Evolutionary conservation across 1,140 invertebrate species (phyloP).

Genomic region (Paraescarpia echinospica): DNA sequence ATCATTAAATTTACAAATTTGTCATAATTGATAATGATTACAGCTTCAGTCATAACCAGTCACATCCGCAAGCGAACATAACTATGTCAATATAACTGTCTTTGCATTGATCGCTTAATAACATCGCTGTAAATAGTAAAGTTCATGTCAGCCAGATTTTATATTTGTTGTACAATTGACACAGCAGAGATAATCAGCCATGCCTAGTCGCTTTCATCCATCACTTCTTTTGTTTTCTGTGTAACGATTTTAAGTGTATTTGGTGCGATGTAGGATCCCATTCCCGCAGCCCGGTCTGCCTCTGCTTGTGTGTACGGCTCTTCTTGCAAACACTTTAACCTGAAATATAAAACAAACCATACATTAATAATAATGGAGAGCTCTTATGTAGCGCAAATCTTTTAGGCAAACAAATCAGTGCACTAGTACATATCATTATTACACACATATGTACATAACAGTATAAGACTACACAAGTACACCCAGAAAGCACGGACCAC

Average conservation of each 20-base stretch:
- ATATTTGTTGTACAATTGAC: not conserved
- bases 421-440: too few relatives aligned
- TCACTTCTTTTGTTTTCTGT: constrained; percentile 67
- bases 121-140: not conserved
- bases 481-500: too few relatives aligned
- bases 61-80: not conserved
- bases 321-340: constrained; percentile 82
- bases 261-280: constrained; percentile 77
- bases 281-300: constrained; percentile 80
- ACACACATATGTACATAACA: too few relatives aligned
- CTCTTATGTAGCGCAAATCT: too few relatives aligned
- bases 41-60: not conserved
- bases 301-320: constrained; percentile 92
- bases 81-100: not conserved
- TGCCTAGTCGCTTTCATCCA: constrained; percentile 24
- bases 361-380: not conserved
- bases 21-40: not conserved
- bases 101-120: not conserved
- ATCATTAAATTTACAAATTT: not conserved
- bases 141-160: not conserved
- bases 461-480: too few relatives aligned
- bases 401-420: too few relatives aligned
- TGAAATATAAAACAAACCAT: constrained; percentile 34
- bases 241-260: constrained; percentile 63
- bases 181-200: not conserved